Base-by-base conservation (phyloP, 2,888 invertebrate species). In the Eupeodes luniger region DNA sequence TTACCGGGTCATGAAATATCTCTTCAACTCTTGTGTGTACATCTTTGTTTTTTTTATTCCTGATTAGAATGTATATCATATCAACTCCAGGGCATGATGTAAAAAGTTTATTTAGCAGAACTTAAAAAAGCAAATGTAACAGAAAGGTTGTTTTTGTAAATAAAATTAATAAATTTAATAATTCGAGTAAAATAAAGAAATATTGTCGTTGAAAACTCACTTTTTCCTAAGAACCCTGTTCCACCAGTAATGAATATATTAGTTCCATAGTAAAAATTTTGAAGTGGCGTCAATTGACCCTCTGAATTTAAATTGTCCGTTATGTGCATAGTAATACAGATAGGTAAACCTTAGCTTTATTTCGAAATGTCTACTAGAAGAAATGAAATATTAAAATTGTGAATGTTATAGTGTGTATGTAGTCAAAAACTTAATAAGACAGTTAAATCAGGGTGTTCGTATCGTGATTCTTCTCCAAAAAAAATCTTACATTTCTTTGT, bases 21-120 rank as follows among this genome's bases (percentile, higher is more conserved):
- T 96, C 95, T 19, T 96, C 96, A 70, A 96, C 93, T 88, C 96
- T 94, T 0, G 95, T 94, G 90, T 95, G 95, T 14, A 95, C 94
- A 90, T 96, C 95, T 91, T 96, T 96, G 0, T 94, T 96, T 93
- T 95, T 95, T 92, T 95, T 95, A 75, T 93, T 92, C 81, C 95
- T 92, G n/a, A 95, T 93, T 40, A 95, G 92, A 16, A 95, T 90
- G 90, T 95, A 95, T 74, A 95, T 93, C 51, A 94, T 94, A 64
- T 94, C 93, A 34, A 95, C 90, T 53, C 94, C 94, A 1, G 94
- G 94, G 89, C 95, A 95, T 53, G 94, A 94, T 85, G 95, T 93
- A 53, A 95, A 92, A 36, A 95, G 92, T 91, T 95, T 95, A 90
- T 95, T 95, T 27, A 95, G 92, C 40, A 95, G 92, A 57, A 95